A percentile compares a stretch with the other conserved stretches of the same genome.
These are phyloP conservation scores for Limenitis camilla DNA, from an alignment of 2,888 invertebrate species.

Conservation along the genomic window DNA sequence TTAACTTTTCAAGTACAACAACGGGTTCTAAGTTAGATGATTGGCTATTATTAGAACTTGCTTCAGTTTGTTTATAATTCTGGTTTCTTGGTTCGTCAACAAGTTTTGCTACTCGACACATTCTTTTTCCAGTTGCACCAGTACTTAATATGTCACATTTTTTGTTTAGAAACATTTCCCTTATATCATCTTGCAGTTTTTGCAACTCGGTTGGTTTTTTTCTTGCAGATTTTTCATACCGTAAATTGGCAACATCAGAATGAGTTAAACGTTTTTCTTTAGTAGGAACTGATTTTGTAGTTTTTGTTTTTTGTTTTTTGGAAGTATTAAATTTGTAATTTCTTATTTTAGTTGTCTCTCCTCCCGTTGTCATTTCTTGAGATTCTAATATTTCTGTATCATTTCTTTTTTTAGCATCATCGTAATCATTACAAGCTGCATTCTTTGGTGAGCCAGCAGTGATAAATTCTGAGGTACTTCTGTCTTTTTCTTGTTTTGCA, in stretches of 20 bases:
- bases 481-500: no score
- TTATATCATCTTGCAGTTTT: conserved; percentile 79
- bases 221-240: conserved; percentile 24
- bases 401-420: not conserved
- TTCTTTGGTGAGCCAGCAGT: no score
- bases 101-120: conserved; percentile 76
- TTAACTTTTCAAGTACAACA: conserved; percentile 47
- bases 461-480: no score
- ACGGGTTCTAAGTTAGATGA: conserved; percentile 31
- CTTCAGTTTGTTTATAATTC: conserved; percentile 30
- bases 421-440: no score
- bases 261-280: conserved; percentile 34
- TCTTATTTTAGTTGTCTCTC: conserved; percentile 10
- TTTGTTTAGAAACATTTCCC: conserved; percentile 74
- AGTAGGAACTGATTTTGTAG: conserved; percentile 15
- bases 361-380: conserved; percentile 13
- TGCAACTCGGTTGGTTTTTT: conserved; percentile 70
- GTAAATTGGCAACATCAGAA: conserved; percentile 28
- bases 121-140: no score
- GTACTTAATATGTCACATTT: no score
- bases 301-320: conserved; percentile 29
- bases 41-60: conserved; percentile 4
- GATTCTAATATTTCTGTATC: not conserved
- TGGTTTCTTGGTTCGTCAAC: conserved; percentile 43
- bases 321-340: conserved; percentile 22